These are phyloP conservation scores for Phytoseiulus persimilis DNA, from an alignment of 2,888 invertebrate genomes.

Conservation along the genomic window DNA sequence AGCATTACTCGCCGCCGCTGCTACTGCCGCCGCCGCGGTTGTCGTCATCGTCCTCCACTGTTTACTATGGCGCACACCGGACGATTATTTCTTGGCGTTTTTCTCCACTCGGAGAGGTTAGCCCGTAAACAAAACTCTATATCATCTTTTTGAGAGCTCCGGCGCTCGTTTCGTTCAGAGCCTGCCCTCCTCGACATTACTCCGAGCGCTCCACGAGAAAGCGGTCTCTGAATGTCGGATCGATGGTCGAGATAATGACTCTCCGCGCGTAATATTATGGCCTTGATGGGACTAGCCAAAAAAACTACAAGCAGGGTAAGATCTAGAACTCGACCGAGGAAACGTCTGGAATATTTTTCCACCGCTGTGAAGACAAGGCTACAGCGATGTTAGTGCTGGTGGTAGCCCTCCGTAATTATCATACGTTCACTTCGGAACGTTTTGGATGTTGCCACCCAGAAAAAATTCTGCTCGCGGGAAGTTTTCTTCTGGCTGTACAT, in stretches of 20 bases:
- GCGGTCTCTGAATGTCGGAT: no score
- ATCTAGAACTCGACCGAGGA: not conserved
- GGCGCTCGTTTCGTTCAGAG: no score
- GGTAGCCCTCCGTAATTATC: not conserved
- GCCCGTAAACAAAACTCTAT: not conserved
- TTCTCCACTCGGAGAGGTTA: not conserved
- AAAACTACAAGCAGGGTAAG: not conserved
- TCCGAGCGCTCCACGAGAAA: no score
- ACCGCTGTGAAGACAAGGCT: not conserved
- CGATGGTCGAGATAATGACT: no score
- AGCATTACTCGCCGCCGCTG: not conserved
- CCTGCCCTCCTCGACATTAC: no score
- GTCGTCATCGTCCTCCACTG: not conserved
- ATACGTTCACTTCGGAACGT: not conserved
- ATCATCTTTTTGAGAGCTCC: no score
- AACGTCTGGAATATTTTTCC: not conserved
- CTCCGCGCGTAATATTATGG: not conserved
- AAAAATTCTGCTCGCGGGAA: not conserved
- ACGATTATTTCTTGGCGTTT: not conserved
- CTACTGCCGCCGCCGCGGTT: no score
- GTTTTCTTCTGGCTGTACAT: not conserved
- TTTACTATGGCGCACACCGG: not conserved
- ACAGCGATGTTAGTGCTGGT: not conserved
- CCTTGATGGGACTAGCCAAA: not conserved
- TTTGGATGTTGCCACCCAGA: not conserved